Evolutionary conservation across 1,140 invertebrate genomes (phyloP).

Genomic region (Holotrichia oblita): DNA sequence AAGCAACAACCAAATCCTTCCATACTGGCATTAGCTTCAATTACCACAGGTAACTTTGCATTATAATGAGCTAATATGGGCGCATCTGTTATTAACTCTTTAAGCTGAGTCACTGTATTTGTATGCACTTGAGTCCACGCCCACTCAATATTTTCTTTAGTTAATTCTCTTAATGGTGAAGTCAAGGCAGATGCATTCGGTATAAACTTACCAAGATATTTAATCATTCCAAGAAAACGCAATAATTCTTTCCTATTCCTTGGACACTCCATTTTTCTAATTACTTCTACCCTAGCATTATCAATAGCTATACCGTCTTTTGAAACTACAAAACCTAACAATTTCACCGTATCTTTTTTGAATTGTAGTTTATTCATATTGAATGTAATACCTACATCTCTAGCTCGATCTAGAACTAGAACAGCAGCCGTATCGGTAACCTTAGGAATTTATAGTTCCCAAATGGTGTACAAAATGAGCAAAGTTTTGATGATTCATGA

Average conservation of each 20-base stretch:
- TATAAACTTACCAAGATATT: constrained; percentile 42
- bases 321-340: no score
- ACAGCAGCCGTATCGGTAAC: neutral
- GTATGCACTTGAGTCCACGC: constrained; percentile 46
- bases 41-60: constrained; percentile 43
- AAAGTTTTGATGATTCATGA: no score
- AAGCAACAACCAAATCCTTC: constrained; percentile 57
- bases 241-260: constrained; percentile 51
- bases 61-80: constrained; percentile 51
- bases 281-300: constrained; percentile 8
- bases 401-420: neutral
- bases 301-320: neutral
- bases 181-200: constrained; percentile 47
- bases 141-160: constrained; percentile 49
- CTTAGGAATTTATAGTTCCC: no score
- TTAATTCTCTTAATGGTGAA: constrained; percentile 48
- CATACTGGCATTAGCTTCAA: constrained; percentile 55
- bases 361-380: no score
- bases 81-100: neutral
- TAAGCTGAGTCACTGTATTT: constrained; percentile 9
- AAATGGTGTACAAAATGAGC: no score
- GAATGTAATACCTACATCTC: no score
- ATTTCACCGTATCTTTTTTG: no score
- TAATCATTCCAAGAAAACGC: constrained; percentile 23
- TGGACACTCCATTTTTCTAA: constrained; percentile 47